Percentiles rank a stretch among this genome's conserved stretches.
Conservation (phyloP, 2,797 vertebrate genomes). For the Halcyon leucocephala region DNA sequence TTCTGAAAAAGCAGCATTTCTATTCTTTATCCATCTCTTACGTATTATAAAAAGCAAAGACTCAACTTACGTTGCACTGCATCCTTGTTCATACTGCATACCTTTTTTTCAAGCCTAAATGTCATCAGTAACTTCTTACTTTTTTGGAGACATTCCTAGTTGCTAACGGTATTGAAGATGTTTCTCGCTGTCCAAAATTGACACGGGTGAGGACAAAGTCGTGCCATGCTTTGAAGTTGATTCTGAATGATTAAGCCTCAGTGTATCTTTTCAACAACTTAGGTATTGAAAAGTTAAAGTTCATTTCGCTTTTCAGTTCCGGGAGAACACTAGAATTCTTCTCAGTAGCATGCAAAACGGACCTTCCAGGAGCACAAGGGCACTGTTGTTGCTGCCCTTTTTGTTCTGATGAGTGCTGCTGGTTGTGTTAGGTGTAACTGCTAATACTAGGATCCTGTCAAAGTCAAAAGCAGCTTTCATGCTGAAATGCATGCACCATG, state of each 20-base stretch:
- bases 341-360: not conserved
- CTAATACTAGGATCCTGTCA: not conserved
- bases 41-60: not conserved
- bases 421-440: not conserved
- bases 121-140: not conserved
- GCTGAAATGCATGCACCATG: not conserved
- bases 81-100: conserved; percentile 3
- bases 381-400: not conserved
- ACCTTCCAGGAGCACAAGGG: not conserved
- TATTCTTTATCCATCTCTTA: not conserved
- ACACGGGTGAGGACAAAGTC: not conserved
- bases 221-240: not conserved
- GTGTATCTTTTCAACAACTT: not conserved
- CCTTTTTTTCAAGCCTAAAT: not conserved
- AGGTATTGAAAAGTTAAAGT: not conserved
- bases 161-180: not conserved
- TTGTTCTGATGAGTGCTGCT: not conserved
- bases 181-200: not conserved
- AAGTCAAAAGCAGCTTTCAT: not conserved
- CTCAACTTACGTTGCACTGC: not conserved
- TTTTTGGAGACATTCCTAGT: not conserved
- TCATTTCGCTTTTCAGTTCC: not conserved
- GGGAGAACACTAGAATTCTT: not conserved
- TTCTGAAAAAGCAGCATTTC: not conserved
- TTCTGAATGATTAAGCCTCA: not conserved